Conservation (phyloP, 2,113 vertebrate genomes). For the Castor canadensis region DNA sequence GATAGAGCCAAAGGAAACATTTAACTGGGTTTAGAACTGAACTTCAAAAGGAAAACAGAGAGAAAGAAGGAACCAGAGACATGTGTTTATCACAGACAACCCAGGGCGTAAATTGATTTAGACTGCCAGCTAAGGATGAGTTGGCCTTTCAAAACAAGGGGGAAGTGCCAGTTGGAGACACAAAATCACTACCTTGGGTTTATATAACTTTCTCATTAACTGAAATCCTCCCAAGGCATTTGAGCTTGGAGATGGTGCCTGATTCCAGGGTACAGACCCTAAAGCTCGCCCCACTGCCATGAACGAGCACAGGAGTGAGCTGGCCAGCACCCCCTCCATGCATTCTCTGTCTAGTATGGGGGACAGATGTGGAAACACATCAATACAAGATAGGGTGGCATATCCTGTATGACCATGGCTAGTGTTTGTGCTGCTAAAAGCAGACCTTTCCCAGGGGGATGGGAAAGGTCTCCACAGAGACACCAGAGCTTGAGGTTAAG, state of each 20-base stretch:
- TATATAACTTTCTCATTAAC: slow-evolving; percentile 54
- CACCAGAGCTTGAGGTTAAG: not conserved
- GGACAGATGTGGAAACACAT: rapidly evolving
- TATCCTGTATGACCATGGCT: not conserved
- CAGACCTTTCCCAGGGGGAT: no score
- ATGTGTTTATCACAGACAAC: not conserved
- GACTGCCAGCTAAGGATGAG: not conserved
- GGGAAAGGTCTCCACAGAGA: not conserved
- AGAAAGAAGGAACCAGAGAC: not conserved
- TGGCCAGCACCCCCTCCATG: not conserved
- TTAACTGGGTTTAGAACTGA: slow-evolving; percentile 59
- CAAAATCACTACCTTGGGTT: slow-evolving; percentile 6
- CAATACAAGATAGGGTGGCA: not conserved
- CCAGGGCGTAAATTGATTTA: slow-evolving; percentile 29
- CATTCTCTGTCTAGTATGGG: rapidly evolving
- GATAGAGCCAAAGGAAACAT: not conserved
- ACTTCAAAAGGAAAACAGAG: slow-evolving; percentile 4
- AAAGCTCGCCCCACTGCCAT: not conserved
- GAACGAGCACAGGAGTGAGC: not conserved
- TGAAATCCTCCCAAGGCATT: not conserved
- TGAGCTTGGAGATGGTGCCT: not conserved
- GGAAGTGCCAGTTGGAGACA: slow-evolving; percentile 43
- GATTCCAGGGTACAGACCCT: not conserved
- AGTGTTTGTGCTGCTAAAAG: not conserved
- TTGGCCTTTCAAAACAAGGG: not conserved